Evolutionary conservation across 2,797 vertebrate genomes (phyloP).

Genomic region (Aselliscus stoliczkanus): DNA sequence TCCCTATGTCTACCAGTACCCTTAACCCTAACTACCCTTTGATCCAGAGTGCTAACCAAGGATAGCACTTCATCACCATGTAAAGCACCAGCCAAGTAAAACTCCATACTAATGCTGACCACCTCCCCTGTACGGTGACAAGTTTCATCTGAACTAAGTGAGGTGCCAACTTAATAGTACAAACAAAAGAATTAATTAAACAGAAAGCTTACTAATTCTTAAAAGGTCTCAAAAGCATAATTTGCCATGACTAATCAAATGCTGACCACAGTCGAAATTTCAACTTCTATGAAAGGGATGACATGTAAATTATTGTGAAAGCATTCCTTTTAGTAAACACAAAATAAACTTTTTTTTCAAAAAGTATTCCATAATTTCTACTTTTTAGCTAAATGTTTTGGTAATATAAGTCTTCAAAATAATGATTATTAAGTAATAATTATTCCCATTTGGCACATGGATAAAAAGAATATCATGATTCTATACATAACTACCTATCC

Average conservation of each 20-base stretch:
- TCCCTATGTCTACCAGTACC: background rate
- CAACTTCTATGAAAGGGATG: slow-evolving; percentile 24
- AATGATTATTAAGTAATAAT: slow-evolving; percentile 46
- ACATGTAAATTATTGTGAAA: background rate
- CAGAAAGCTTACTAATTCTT: slow-evolving; percentile 16
- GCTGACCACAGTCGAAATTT: background rate
- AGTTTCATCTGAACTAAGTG: background rate
- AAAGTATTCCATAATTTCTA: slow-evolving; percentile 21
- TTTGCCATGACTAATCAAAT: background rate
- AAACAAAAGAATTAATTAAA: slow-evolving; percentile 20
- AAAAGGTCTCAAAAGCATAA: slow-evolving; percentile 10
- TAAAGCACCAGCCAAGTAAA: background rate
- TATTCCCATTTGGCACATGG: slow-evolving; percentile 60
- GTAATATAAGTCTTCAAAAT: slow-evolving; percentile 53
- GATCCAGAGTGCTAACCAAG: background rate
- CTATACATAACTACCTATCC: background rate
- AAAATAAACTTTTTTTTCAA: slow-evolving; percentile 10
- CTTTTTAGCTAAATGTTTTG: slow-evolving; percentile 46
- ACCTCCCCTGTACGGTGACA: background rate
- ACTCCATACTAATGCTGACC: background rate
- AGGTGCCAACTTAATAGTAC: background rate
- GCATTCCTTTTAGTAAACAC: slow-evolving; percentile 30
- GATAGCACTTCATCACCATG: background rate
- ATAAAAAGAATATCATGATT: slow-evolving; percentile 46
- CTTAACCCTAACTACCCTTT: background rate